phyloP scores from a whole-genome alignment of 2,113 vertebrate genomes.

The Coracopsis vasa region DNA sequence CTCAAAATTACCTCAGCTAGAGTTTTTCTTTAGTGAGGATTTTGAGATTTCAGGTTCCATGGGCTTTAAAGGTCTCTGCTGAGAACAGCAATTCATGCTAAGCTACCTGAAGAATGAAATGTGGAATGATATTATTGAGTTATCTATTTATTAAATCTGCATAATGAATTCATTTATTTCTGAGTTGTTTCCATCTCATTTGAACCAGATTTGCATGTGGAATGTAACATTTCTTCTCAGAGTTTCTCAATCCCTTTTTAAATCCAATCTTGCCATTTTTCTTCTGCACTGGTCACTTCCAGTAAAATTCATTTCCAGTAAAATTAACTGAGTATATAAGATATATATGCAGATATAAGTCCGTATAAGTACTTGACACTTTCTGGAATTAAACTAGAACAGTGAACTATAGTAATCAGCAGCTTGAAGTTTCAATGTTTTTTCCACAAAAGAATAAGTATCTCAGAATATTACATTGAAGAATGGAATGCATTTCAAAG shows the following conservation, averaged over 20 bases:
- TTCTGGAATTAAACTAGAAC: slow-evolving; percentile 11
- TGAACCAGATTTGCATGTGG: background rate
- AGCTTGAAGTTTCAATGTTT: background rate
- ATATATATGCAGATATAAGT: background rate
- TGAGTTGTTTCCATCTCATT: background rate
- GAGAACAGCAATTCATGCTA: background rate
- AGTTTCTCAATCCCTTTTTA: background rate
- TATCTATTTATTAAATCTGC: slow-evolving; percentile 10
- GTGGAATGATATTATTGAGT: background rate
- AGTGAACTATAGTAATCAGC: background rate
- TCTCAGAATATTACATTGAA: slow-evolving; percentile 11
- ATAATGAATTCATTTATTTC: background rate
- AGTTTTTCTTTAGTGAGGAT: background rate
- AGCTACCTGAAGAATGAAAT: slow-evolving; percentile 27
- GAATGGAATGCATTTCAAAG: slow-evolving; percentile 14
- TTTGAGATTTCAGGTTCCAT: background rate
- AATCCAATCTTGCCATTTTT: background rate
- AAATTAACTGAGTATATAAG: background rate
- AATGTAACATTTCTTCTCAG: background rate
- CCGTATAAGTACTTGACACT: background rate
- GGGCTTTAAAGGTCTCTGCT: background rate
- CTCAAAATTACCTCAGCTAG: background rate
- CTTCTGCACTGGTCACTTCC: background rate
- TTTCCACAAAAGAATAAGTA: background rate
- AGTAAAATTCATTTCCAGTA: slow-evolving; percentile 40